Percentiles rank a stretch among this genome's conserved stretches.
These are phyloP conservation scores for Ochlodes sylvanus DNA, from an alignment of 2,888 invertebrate genomes.

Conservation along the genomic window DNA sequence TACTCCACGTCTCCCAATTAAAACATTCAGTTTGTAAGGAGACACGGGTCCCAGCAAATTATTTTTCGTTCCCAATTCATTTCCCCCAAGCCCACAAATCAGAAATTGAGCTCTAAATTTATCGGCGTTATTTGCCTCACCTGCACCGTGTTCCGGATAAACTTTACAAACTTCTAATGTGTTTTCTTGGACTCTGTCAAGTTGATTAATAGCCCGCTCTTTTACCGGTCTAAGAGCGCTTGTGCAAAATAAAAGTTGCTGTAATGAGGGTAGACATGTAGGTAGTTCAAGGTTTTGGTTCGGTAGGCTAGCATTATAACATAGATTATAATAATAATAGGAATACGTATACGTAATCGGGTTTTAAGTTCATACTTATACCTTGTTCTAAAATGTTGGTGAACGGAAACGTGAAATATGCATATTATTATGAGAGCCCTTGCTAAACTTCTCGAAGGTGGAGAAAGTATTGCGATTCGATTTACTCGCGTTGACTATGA, in stretches of 20 bases:
- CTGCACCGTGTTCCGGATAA: constrained; percentile 36
- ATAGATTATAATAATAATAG: too few relatives aligned
- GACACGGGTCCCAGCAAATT: constrained; percentile 7
- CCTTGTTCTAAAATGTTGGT: too few relatives aligned
- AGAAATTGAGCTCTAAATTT: constrained; percentile 32
- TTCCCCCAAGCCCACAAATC: constrained; percentile 26
- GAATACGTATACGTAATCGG: too few relatives aligned
- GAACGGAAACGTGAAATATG: too few relatives aligned
- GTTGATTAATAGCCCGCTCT: constrained; percentile 53
- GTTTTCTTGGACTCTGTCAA: constrained; percentile 45
- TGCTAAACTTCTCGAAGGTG: too few relatives aligned
- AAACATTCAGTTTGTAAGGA: background rate
- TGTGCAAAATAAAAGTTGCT: constrained; percentile 29
- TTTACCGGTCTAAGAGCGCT: constrained; percentile 39
- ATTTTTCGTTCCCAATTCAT: constrained; percentile 11
- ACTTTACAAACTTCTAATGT: constrained; percentile 48
- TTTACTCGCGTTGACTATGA: too few relatives aligned
- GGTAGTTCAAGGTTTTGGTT: background rate
- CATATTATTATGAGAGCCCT: too few relatives aligned
- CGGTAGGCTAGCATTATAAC: background rate
- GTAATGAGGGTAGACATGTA: constrained; percentile 13
- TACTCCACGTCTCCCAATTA: background rate
- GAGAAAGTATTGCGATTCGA: too few relatives aligned
- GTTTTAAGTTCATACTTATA: too few relatives aligned
- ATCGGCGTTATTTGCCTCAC: constrained; percentile 33